phyloP scores from a whole-genome alignment of 2,888 invertebrate genomes.

The Nymphalis c-album region DNA sequence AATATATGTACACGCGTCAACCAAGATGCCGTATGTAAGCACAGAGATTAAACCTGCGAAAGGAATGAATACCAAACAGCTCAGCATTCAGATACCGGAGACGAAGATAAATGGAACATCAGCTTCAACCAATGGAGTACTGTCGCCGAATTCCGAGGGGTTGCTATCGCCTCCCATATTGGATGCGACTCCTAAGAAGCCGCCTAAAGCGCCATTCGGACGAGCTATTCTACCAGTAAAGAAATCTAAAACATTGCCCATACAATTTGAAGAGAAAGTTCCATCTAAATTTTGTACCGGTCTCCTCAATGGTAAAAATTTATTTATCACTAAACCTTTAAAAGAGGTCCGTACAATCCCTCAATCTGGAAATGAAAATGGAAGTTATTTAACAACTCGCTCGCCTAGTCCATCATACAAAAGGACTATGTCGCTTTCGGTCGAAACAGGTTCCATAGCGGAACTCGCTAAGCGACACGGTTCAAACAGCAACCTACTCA shows the following conservation, averaged over 20 bases:
- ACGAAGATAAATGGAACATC: slow-evolving; percentile 48
- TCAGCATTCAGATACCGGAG: slow-evolving; percentile 68
- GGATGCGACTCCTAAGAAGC: slow-evolving; percentile 72
- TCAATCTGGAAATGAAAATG: slow-evolving; percentile 54
- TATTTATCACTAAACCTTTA: slow-evolving; percentile 70
- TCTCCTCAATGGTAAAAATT: slow-evolving; percentile 63
- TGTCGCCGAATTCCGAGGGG: slow-evolving; percentile 63
- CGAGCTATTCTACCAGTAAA: slow-evolving; percentile 71
- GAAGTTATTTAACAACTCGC: slow-evolving; percentile 56
- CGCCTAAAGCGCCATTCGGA: slow-evolving; percentile 65
- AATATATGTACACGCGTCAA: slow-evolving; percentile 53
- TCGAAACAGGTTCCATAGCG: slow-evolving; percentile 76
- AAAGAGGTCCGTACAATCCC: slow-evolving; percentile 71
- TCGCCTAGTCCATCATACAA: slow-evolving; percentile 69
- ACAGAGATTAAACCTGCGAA: slow-evolving; percentile 45
- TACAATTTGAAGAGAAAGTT: slow-evolving; percentile 69
- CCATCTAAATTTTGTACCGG: slow-evolving; percentile 59
- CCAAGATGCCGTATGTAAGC: slow-evolving; percentile 65
- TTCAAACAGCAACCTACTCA: slow-evolving; percentile 55
- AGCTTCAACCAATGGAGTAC: slow-evolving; percentile 41
- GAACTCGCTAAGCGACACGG: slow-evolving; percentile 74
- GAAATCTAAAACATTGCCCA: slow-evolving; percentile 74
- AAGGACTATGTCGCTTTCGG: slow-evolving; percentile 66
- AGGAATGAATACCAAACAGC: slow-evolving; percentile 49
- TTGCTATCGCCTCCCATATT: slow-evolving; percentile 67